Evolutionary conservation across 2,797 vertebrate genomes (phyloP).

Genomic region (Zenarchopterus dispar): DNA sequence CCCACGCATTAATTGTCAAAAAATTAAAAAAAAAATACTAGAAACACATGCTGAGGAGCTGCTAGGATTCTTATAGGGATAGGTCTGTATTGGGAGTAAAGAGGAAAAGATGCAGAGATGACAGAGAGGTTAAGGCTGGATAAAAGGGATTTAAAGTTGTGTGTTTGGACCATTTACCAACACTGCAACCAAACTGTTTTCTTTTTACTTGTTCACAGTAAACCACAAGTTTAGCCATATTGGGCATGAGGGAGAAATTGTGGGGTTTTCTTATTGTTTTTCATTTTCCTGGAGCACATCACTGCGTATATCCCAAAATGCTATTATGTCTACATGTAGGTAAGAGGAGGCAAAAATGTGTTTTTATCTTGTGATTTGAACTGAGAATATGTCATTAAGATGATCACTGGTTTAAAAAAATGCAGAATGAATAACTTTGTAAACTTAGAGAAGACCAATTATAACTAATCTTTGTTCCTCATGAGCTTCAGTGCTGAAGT

Average conservation of each 20-base stretch:
- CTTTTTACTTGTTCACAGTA: constrained; percentile 1
- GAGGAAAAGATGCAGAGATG: constrained; percentile 15
- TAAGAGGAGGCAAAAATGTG: no score
- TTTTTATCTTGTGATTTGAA: no score
- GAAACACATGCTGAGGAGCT: constrained; percentile 52
- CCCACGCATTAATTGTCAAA: constrained; percentile 18
- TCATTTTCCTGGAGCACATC: no score
- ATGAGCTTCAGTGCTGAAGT: not conserved
- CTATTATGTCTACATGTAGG: no score
- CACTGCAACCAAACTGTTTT: not conserved
- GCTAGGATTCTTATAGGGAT: constrained; percentile 35
- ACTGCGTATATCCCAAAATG: no score
- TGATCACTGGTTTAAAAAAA: no score
- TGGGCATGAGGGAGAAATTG: not conserved
- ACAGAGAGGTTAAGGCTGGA: not conserved
- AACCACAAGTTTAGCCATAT: not conserved
- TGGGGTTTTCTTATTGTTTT: no score
- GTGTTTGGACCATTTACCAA: constrained; percentile 11
- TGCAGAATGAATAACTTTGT: not conserved
- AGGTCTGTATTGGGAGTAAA: constrained; percentile 8
- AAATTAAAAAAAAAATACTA: constrained; percentile 35
- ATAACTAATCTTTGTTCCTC: no score
- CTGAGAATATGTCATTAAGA: no score
- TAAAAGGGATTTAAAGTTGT: constrained; percentile 7
- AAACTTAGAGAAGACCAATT: not conserved